Conservation (phyloP, 37 sponge, comb jelly and placozoan species). For the Mnemiopsis leidyi region DNA sequence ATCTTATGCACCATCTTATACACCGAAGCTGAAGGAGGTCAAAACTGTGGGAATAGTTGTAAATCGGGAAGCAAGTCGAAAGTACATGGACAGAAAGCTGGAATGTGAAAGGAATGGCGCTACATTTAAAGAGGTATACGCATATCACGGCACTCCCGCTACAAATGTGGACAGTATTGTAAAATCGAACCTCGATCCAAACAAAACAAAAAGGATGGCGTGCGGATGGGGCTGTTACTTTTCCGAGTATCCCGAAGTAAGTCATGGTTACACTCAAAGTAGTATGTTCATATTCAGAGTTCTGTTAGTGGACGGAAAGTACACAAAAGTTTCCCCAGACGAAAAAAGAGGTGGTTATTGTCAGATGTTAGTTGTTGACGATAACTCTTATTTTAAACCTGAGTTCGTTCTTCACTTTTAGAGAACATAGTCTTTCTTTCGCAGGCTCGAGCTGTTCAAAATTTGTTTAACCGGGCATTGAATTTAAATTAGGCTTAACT, state of each 20-base stretch:
- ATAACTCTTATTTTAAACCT: background rate
- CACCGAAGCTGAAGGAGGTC: background rate
- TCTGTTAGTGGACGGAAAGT: background rate
- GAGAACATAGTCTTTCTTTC: no score
- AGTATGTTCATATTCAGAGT: background rate
- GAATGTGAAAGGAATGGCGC: background rate
- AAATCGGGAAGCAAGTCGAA: background rate
- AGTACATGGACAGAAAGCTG: background rate
- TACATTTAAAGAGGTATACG: background rate
- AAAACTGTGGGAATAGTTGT: background rate
- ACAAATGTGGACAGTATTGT: background rate
- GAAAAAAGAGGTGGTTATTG: background rate
- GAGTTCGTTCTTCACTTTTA: background rate
- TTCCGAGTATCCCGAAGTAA: background rate
- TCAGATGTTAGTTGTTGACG: background rate
- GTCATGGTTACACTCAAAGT: background rate
- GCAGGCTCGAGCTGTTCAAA: no score
- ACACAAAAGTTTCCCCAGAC: background rate
- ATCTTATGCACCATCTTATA: background rate
- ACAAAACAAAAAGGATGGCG: background rate
- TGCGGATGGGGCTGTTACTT: background rate
- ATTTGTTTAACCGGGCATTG: no score
- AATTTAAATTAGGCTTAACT: no score
- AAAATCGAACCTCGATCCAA: background rate
- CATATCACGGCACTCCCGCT: background rate